Evolutionary conservation across 2,113 vertebrate species (phyloP), one percentile per base, ranked within the genome.

Genomic region (Psittacara wagleri): DNA sequence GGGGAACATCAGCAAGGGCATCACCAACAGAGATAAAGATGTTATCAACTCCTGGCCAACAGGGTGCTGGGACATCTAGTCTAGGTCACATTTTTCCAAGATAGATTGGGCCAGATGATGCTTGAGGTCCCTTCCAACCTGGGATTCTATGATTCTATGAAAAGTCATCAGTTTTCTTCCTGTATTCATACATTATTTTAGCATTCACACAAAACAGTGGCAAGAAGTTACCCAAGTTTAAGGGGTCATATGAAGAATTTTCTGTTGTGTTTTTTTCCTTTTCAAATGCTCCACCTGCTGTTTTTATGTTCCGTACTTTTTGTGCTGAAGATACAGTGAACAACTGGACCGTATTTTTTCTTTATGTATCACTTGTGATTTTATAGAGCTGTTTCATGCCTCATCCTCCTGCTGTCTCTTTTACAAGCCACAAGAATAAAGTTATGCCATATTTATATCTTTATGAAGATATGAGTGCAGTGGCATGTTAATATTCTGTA

Each of bases 201-300:
- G 37, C 35, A 33, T 43, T 57, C 51, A 1, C 24, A 29, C 16
- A 13, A 33, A 52, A 17, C 55, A 3, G 44, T 27, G 12, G 23
- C 23, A 6, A 25, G 44, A n/a, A 69, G 16, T n/a, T 44, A 9
- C 2, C 0, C 0, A 4, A 37, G 37, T 43, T 6, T 6, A 48
- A 57, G 39, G 33, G 1, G 2, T 1, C 15, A 15, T 5, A 18
- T 33, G 55, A 70, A 67, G 62, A 29, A 61, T n/a, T 78, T 37
- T 4, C 76, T 39, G 35, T 11, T 5, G 10, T 31, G 59, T 49
- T 72, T 33, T 43, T 49, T n/a, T 3, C 2, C 19, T 61, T 15
- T 59, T 31, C 25, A 6, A 5, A 37, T 1, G 2, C 39, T 20
- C 43, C 59, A 49, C 57, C 83, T n/a, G 67, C 75, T 64, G 72